These are phyloP conservation scores for Eupithecia exiguata DNA, from an alignment of 2,888 invertebrate genomes.

Conservation along the genomic window DNA sequence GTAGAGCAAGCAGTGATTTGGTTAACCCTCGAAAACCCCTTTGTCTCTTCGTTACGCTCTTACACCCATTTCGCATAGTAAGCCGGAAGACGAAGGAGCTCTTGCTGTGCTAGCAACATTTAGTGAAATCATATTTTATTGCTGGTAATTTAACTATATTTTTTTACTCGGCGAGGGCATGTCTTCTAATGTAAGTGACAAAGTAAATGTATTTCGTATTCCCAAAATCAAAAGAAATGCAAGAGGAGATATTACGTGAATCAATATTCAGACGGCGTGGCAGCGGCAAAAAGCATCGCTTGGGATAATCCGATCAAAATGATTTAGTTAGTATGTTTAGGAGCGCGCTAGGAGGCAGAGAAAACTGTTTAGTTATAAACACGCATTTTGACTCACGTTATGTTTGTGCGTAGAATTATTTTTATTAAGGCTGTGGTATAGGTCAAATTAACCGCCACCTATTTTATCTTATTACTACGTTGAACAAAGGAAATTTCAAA, in stretches of 20 bases:
- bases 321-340: constrained; percentile 16
- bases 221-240: constrained; percentile 10
- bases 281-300: constrained; percentile 9
- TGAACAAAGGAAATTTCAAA: too few species aligned
- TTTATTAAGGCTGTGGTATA: too few species aligned
- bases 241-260: not conserved
- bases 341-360: not conserved
- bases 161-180: too few species aligned
- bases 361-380: constrained; percentile 8
- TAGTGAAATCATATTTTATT: not conserved
- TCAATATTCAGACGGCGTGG: constrained; percentile 13
- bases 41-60: too few species aligned
- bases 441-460: too few species aligned
- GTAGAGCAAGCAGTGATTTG: not conserved
- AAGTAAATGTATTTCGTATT: constrained; percentile 8
- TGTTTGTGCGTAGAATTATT: not conserved
- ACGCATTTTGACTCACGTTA: not conserved
- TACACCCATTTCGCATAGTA: not conserved
- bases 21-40: not conserved
- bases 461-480: too few species aligned
- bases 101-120: not conserved
- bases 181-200: not conserved
- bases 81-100: too few species aligned
- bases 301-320: constrained; percentile 11
- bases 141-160: not conserved